Evolutionary conservation across 2,797 vertebrate genomes (phyloP).

Genomic region (Iguana delicatissima): DNA sequence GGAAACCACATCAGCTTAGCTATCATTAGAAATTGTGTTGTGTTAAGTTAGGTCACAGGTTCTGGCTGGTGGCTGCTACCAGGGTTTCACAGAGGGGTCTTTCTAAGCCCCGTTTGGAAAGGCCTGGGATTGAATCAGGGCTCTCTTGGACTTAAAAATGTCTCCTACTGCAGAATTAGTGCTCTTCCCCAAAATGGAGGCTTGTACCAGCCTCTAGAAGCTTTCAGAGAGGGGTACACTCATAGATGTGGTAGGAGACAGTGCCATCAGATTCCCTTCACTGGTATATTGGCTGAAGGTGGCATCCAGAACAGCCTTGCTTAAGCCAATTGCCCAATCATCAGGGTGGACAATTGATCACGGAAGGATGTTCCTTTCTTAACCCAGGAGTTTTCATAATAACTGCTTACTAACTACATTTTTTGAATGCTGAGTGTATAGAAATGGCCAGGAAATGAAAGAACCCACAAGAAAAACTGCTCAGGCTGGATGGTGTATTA

Average conservation of each 20-base stretch:
- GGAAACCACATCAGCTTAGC: neutral
- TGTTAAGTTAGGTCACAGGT: neutral
- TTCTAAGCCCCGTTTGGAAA: neutral
- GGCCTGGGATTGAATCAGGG: neutral
- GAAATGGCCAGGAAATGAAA: accelerated
- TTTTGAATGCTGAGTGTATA: neutral
- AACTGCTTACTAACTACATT: neutral
- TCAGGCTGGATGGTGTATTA: accelerated
- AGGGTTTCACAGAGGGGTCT: neutral
- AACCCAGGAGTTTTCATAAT: slow-evolving; percentile 34
- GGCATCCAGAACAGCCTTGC: neutral
- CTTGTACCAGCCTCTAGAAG: too few species aligned
- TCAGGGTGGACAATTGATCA: neutral
- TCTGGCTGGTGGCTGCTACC: neutral
- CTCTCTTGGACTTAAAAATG: neutral
- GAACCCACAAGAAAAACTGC: slow-evolving; percentile 5
- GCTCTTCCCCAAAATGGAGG: neutral
- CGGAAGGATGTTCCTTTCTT: neutral
- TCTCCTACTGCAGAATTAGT: too few species aligned
- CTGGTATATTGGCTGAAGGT: neutral
- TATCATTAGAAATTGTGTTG: neutral
- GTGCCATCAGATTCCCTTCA: neutral
- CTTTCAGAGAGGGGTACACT: neutral
- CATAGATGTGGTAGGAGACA: too few species aligned
- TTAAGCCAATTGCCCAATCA: neutral